Conservation (phyloP, 1,140 invertebrate genomes). For the Drosophila parvula region DNA sequence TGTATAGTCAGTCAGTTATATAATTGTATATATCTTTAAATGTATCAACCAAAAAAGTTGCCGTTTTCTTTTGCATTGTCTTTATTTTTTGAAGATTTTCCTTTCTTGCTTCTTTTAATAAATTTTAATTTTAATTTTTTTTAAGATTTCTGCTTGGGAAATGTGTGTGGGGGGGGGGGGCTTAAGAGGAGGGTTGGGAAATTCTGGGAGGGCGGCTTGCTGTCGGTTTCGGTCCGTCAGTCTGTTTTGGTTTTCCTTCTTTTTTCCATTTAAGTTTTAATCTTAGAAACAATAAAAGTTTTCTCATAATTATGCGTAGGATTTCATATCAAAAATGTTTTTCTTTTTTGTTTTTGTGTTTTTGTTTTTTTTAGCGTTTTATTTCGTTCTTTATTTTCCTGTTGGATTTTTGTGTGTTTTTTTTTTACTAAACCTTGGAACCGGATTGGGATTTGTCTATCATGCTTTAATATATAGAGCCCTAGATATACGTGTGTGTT, state of each 20-base stretch:
- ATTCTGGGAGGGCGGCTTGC: conserved; percentile 16
- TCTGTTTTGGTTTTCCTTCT: conserved; percentile 68
- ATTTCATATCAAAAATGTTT: conserved; percentile 57
- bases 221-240: conserved; percentile 76
- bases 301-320: conserved; percentile 56
- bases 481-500: conserved; percentile 52
- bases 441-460: conserved; percentile 76
- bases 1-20: conserved; percentile 71
- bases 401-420: conserved; percentile 13
- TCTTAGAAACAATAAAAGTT: conserved; percentile 51
- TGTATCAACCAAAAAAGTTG: conserved; percentile 60
- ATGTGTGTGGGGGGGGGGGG: not conserved
- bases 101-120: not conserved
- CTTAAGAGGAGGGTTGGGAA: no score
- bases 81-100: conserved; percentile 39
- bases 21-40: conserved; percentile 38
- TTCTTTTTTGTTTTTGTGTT: conserved; percentile 32
- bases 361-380: conserved; percentile 34
- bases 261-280: conserved; percentile 36
- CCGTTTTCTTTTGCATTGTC: conserved; percentile 39
- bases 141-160: conserved; percentile 8
- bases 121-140: not conserved
- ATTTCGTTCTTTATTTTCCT: conserved; percentile 25
- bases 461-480: conserved; percentile 54
- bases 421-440: conserved; percentile 78